Base-by-base conservation (phyloP, 2,888 invertebrate genomes). In the Tachina lurida region DNA sequence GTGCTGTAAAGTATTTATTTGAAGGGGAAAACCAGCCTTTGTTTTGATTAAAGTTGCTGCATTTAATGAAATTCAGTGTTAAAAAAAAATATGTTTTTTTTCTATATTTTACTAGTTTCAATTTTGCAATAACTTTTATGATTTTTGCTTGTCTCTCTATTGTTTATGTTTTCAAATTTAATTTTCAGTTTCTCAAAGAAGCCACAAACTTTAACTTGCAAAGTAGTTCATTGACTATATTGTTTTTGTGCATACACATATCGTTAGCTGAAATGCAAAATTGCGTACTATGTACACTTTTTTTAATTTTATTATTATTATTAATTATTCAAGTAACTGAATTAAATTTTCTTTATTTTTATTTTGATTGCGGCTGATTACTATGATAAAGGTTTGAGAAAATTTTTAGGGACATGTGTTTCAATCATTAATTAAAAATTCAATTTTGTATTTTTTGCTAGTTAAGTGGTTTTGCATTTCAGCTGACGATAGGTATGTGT, bases 191-290 rank as follows among this genome's bases (percentile, higher is more conserved):
- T 49, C 70, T 73, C 39, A 75, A 70, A 86, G 86, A 86, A 87
- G 83, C 85, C 84, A 87, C 87, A 78, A 87, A 87, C 87, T 78
- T 77, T 81, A 81, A 75, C 75, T 81, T 70, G 70, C 68, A 63
- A 87, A 87, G 86, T 85, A 87, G 87, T 87, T 84, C 84, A 85
- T 84, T 87, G 86, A 88, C 87, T 85, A 80, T 62, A 56, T 65
- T 56, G 39, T 9, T 65, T 47, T 2, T 13, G 1, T 2, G 17
- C 0, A 31, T 31, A 31, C 31, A 31, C 5, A 31, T 31, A 31
- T 31, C 31, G 5, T 31, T 31, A 7, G 7, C 31, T 31, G 31
- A 31, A 31, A 31, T 31, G 31, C 7, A 5, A 31, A 7, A 31
- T 31, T 31, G 7, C 0, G 31, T 31, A 31, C 3, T 5, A 31